phyloP scores from a whole-genome alignment of 2,797 vertebrate species.

The Sebastes ruberrimus region DNA sequence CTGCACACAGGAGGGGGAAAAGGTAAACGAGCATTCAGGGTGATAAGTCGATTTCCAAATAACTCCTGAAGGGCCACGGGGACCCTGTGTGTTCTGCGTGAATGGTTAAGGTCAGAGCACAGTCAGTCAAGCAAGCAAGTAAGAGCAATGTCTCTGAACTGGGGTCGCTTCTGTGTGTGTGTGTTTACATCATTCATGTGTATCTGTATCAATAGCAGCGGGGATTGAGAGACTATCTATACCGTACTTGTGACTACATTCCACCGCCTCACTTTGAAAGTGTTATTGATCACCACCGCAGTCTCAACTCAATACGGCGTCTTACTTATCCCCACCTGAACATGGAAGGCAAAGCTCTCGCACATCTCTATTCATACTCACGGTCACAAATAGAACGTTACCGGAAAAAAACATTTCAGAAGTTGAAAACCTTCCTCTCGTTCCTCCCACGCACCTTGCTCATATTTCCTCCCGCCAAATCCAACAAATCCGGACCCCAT shows the following conservation, averaged over 20 bases:
- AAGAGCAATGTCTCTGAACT: neutral
- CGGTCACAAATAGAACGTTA: neutral
- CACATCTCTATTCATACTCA: neutral
- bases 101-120: slow-evolving; percentile 63
- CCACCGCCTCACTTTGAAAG: slow-evolving; percentile 35
- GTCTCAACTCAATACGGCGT: slow-evolving; percentile 30
- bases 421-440: slow-evolving; percentile 9
- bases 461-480: slow-evolving; percentile 11
- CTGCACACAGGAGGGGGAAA: neutral
- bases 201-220: slow-evolving; percentile 51
- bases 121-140: slow-evolving; percentile 37
- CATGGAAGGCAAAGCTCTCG: neutral
- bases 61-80: slow-evolving; percentile 49
- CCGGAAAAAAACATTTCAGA: neutral
- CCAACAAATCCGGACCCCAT: slow-evolving; percentile 4
- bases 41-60: slow-evolving; percentile 74
- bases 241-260: slow-evolving; percentile 30
- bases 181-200: slow-evolving; percentile 44
- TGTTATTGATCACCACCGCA: slow-evolving; percentile 46
- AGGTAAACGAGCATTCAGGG: slow-evolving; percentile 65
- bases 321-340: slow-evolving; percentile 39
- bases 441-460: slow-evolving; percentile 8
- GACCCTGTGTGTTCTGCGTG: slow-evolving; percentile 38
- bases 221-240: slow-evolving; percentile 22
- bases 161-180: neutral